Percentiles rank a stretch among this genome's conserved stretches.
These are phyloP conservation scores for Epinephelus cyanopodus DNA, from an alignment of 2,113 vertebrate genomes.

Conservation along the genomic window DNA sequence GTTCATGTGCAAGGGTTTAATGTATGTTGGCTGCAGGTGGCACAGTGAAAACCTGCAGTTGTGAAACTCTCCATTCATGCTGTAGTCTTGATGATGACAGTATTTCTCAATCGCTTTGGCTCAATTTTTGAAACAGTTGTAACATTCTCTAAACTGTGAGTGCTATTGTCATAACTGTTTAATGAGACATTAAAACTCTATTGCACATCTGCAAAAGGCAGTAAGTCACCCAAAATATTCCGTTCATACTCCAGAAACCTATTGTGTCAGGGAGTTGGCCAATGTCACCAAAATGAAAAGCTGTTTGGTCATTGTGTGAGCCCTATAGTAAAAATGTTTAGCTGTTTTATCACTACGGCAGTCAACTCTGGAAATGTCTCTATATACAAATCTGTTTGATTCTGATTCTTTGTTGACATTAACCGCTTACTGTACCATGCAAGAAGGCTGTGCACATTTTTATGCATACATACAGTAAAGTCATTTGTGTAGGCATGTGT, in stretches of 20 bases:
- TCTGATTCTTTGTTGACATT: not conserved
- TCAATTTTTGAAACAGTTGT: too few relatives aligned
- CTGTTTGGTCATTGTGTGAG: not conserved
- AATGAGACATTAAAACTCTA: too few relatives aligned
- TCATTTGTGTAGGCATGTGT: not conserved
- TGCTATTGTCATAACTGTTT: too few relatives aligned
- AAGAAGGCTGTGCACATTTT: not conserved
- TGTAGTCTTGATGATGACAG: too few relatives aligned
- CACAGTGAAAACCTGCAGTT: constrained; percentile 28
- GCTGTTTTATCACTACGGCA: not conserved
- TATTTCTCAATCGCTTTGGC: too few relatives aligned
- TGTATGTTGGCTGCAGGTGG: constrained; percentile 62
- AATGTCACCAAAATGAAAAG: not conserved
- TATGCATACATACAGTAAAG: not conserved
- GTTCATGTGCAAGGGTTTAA: constrained; percentile 29
- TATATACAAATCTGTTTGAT: not conserved
- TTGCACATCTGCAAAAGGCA: too few relatives aligned
- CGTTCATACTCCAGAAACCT: not conserved
- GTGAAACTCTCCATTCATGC: too few relatives aligned
- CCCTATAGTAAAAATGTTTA: not conserved
- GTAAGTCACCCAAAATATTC: too few relatives aligned
- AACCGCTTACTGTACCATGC: not conserved
- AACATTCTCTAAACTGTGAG: too few relatives aligned
- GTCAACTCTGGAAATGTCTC: not conserved
- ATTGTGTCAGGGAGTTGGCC: not conserved